Percentiles rank a stretch among this genome's conserved stretches.
Evolutionary conservation across 2,888 invertebrate genomes (phyloP).

Genomic region (Caenorhabditis virilis): DNA sequence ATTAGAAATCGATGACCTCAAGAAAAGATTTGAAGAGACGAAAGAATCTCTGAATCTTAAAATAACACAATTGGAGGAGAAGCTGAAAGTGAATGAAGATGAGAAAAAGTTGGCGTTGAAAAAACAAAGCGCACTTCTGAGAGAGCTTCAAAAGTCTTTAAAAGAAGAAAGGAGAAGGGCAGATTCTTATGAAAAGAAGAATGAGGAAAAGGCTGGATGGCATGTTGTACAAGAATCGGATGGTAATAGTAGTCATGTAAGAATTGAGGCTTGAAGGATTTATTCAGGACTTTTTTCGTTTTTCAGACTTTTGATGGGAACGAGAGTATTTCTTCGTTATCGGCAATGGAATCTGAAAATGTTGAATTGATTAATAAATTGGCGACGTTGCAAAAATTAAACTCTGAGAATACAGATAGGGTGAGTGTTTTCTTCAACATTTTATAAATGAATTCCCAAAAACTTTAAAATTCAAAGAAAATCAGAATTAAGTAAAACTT

Average conservation of each 20-base stretch:
- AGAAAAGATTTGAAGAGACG: slow-evolving; percentile 26
- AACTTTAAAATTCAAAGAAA: background rate
- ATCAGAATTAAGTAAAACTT: background rate
- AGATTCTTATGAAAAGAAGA: slow-evolving; percentile 45
- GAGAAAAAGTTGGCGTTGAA: slow-evolving; percentile 44
- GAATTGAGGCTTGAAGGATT: background rate
- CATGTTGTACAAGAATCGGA: slow-evolving; percentile 41
- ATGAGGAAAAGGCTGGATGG: slow-evolving; percentile 45
- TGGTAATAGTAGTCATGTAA: slow-evolving; percentile 39
- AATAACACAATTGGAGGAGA: slow-evolving; percentile 17
- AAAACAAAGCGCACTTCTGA: slow-evolving; percentile 41
- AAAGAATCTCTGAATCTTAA: slow-evolving; percentile 3
- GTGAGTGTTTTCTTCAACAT: slow-evolving; percentile 52
- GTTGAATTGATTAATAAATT: slow-evolving; percentile 70
- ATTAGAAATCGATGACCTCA: slow-evolving; percentile 31
- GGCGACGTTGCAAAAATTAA: slow-evolving; percentile 71
- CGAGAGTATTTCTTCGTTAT: slow-evolving; percentile 56
- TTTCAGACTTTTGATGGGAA: slow-evolving; percentile 48
- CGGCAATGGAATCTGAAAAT: slow-evolving; percentile 70
- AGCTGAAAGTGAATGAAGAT: slow-evolving; percentile 19
- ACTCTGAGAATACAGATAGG: slow-evolving; percentile 72
- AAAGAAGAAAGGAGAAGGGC: slow-evolving; percentile 48
- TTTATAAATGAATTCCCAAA: background rate
- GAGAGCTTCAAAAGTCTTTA: slow-evolving; percentile 47
- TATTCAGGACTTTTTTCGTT: background rate